A percentile compares a stretch with the other conserved stretches of the same genome.
phyloP scores from a whole-genome alignment of 2,888 invertebrate genomes.

The Dynastes maya region DNA sequence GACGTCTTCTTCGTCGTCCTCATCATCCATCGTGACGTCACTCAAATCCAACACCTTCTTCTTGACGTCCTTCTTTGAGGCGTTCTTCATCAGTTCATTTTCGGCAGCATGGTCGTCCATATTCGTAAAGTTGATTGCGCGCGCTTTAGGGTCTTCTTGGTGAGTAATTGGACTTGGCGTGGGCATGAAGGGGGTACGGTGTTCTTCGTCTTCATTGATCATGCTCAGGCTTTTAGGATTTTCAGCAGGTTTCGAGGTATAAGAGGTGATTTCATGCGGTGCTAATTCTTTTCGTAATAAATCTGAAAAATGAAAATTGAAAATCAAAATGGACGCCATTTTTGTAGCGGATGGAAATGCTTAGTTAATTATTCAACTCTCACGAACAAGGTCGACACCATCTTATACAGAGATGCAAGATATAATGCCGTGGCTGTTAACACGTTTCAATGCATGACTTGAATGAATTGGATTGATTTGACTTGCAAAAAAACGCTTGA shows the following conservation, averaged over 20 bases:
- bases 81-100: slow-evolving; percentile 61
- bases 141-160: slow-evolving; percentile 62
- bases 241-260: slow-evolving; percentile 59
- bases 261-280: slow-evolving; percentile 59
- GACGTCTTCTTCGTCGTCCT: slow-evolving; percentile 71
- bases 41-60: slow-evolving; percentile 76
- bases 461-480: neutral
- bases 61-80: slow-evolving; percentile 52
- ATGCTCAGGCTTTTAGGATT: slow-evolving; percentile 63
- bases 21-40: slow-evolving; percentile 83
- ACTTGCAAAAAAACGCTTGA: neutral
- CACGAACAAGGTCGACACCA: neutral
- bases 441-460: neutral
- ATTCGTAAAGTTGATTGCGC: slow-evolving; percentile 66
- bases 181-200: slow-evolving; percentile 57
- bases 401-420: neutral
- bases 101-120: slow-evolving; percentile 60
- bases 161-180: slow-evolving; percentile 43
- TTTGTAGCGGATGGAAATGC: no score
- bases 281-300: neutral
- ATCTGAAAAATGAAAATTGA: slow-evolving; percentile 39
- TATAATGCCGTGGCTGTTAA: neutral
- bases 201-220: slow-evolving; percentile 63
- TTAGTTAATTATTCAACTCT: no score
- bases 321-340: neutral